Evolutionary conservation across 2,888 invertebrate genomes (phyloP).

Genomic region (Agapostemon virescens): DNA sequence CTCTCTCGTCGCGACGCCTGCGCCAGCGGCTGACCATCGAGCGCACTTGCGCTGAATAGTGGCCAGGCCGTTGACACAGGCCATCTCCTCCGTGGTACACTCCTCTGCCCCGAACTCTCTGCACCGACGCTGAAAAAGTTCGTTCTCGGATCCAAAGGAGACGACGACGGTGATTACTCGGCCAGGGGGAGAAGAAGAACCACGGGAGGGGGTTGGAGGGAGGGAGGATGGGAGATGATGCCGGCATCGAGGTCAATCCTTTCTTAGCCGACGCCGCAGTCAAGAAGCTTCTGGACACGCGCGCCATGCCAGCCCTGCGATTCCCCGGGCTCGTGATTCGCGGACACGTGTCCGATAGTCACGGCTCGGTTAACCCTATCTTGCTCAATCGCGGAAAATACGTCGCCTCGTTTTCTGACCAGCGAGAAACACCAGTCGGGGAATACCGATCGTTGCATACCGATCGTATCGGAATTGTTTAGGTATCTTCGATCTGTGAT

Average conservation of each 20-base stretch:
- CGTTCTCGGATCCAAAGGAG: slow-evolving; percentile 31
- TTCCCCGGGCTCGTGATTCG: background rate
- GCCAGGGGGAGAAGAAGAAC: no score
- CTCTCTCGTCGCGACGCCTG: slow-evolving; percentile 70
- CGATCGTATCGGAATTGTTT: no score
- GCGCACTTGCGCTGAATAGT: slow-evolving; percentile 78
- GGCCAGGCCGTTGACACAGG: slow-evolving; percentile 78
- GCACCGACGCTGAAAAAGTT: slow-evolving; percentile 39
- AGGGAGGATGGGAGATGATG: no score
- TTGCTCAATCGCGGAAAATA: background rate
- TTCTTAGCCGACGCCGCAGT: slow-evolving; percentile 13
- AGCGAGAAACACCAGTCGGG: background rate
- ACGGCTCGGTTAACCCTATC: background rate
- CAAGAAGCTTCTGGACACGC: slow-evolving; percentile 37
- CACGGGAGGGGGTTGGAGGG: no score
- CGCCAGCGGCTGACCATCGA: slow-evolving; percentile 65
- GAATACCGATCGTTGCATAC: no score
- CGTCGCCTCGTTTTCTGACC: background rate
- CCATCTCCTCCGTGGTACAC: slow-evolving; percentile 42
- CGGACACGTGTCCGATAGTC: slow-evolving; percentile 34
- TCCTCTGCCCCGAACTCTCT: slow-evolving; percentile 20
- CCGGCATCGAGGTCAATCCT: slow-evolving; percentile 50
- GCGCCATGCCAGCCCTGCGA: background rate
- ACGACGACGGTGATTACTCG: slow-evolving; percentile 54
- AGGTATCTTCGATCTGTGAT: no score